These are phyloP conservation scores for Cotesia typhae DNA, from an alignment of 1,140 invertebrate species.

Conservation along the genomic window DNA sequence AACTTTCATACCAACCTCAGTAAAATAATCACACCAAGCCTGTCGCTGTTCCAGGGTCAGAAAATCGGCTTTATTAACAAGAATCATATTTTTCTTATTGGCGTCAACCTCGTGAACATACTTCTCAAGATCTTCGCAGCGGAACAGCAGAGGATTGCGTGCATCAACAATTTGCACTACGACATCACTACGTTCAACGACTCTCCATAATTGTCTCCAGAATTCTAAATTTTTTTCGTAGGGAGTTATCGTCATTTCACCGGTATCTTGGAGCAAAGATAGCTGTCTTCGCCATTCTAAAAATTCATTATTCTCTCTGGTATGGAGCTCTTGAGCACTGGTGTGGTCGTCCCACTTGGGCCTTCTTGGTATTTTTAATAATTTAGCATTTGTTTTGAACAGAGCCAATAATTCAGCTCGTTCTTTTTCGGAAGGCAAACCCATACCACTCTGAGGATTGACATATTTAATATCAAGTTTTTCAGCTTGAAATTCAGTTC, in stretches of 20 bases:
- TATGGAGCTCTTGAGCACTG: constrained; percentile 79
- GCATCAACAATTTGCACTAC: constrained; percentile 97
- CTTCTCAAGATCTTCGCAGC: constrained; percentile 91
- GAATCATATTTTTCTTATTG: constrained; percentile 82
- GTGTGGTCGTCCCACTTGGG: constrained; percentile 83
- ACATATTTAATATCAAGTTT: constrained; percentile 88
- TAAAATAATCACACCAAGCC: constrained; percentile 90
- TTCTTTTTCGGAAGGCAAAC: constrained; percentile 74
- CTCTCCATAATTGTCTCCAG: constrained; percentile 98
- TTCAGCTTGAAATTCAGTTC: constrained; percentile 91
- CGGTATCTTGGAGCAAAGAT: constrained; percentile 80
- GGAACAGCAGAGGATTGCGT: constrained; percentile 94
- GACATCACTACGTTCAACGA: constrained; percentile 95
- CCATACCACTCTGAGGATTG: constrained; percentile 70
- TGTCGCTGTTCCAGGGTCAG: constrained; percentile 83
- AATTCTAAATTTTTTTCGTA: constrained; percentile 99
- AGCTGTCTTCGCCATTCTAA: constrained; percentile 88
- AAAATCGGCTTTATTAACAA: constrained; percentile 98
- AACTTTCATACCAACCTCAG: constrained; percentile 70
- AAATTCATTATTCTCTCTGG: constrained; percentile 82
- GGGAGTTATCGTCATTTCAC: constrained; percentile 88
- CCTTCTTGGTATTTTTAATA: constrained; percentile 83
- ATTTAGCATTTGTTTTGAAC: constrained; percentile 73
- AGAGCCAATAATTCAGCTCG: constrained; percentile 67
- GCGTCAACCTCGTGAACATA: constrained; percentile 89